Percentiles rank a stretch among this genome's conserved stretches.
These are phyloP conservation scores for Aricia artaxerxes DNA, from an alignment of 2,888 invertebrate genomes.

Conservation along the genomic window DNA sequence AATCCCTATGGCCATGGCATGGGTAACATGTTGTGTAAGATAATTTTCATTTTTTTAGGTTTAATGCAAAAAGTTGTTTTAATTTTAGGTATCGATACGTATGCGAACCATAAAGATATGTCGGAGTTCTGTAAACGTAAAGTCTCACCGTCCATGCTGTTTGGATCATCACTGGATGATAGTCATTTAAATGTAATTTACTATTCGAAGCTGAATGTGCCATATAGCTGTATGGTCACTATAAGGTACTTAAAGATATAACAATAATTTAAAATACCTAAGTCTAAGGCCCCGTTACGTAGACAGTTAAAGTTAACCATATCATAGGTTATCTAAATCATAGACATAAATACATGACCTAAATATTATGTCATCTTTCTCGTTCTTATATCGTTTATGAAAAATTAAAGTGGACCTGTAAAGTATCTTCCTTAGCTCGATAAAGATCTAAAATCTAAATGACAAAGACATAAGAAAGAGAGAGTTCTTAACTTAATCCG, in stretches of 20 bases:
- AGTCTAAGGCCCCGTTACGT: no score
- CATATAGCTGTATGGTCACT: constrained; percentile 66
- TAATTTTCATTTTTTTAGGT: constrained; percentile 30
- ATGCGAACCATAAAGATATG: constrained; percentile 60
- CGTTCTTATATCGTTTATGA: no score
- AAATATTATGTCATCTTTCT: no score
- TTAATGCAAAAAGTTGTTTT: constrained; percentile 36
- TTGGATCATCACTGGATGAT: constrained; percentile 54
- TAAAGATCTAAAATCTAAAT: no score
- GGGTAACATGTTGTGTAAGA: constrained; percentile 33
- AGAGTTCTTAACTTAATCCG: no score
- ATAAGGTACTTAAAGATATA: constrained; percentile 52
- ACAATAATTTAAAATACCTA: neutral
- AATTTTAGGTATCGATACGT: constrained; percentile 43
- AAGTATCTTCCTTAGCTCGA: no score
- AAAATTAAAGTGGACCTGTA: no score
- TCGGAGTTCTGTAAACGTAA: constrained; percentile 67
- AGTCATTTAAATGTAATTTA: constrained; percentile 62
- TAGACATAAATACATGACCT: no score
- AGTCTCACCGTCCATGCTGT: constrained; percentile 65
- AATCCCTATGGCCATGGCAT: constrained; percentile 36
- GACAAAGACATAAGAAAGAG: no score
- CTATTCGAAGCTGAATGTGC: constrained; percentile 60
- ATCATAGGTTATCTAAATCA: no score
- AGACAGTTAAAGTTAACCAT: no score